These are phyloP conservation scores for Illadopsis cleaveri DNA, from an alignment of 2,113 vertebrate genomes.

Conservation along the genomic window DNA sequence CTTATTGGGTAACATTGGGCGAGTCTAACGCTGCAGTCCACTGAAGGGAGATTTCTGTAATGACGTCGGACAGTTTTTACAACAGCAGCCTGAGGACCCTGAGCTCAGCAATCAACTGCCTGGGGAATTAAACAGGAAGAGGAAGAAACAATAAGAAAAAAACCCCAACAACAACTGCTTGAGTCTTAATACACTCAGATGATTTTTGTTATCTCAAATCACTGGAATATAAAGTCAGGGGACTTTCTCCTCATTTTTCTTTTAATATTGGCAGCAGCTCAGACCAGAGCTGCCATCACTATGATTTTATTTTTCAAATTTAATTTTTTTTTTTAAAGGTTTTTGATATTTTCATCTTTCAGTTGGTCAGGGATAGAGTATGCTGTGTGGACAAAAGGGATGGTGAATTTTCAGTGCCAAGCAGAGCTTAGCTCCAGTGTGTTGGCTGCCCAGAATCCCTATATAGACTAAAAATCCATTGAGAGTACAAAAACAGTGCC, in stretches of 20 bases:
- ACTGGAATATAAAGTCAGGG: neutral
- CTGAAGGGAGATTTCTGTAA: neutral
- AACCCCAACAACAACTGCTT: neutral
- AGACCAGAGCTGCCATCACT: neutral
- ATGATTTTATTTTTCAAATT: neutral
- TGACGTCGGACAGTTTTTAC: fast-evolving
- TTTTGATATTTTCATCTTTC: neutral
- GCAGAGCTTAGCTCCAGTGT: neutral
- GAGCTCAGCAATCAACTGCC: neutral
- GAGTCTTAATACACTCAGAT: neutral
- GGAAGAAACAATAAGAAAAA: neutral
- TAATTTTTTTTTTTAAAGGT: neutral
- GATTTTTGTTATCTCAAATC: neutral
- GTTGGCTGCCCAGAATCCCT: neutral
- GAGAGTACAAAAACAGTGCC: neutral
- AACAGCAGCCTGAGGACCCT: neutral
- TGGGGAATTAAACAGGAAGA: slow-evolving; percentile 18
- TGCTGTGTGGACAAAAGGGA: neutral
- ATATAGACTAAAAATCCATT: neutral
- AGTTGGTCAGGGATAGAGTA: neutral
- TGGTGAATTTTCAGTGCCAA: neutral
- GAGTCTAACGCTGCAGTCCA: neutral
- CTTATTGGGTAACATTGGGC: neutral
- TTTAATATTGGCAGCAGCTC: neutral
- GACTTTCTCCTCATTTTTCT: neutral